phyloP scores from a whole-genome alignment of 2,888 invertebrate genomes.

The Caenorhabditis sp. region DNA sequence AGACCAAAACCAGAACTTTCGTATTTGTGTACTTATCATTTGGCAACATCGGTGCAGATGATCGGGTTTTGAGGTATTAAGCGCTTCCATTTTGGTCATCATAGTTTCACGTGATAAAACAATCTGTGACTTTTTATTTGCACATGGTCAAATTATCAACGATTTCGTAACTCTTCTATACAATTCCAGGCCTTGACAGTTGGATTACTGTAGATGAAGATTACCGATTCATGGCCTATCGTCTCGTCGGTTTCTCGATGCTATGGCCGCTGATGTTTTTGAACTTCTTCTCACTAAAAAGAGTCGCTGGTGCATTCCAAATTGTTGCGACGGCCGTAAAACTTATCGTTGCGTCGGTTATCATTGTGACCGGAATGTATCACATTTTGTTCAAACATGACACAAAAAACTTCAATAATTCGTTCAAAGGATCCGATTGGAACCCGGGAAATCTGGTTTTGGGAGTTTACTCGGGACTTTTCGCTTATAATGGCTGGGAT shows the following conservation, averaged over 20 bases:
- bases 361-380: slow-evolving; percentile 77
- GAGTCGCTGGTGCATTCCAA: slow-evolving; percentile 77
- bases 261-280: slow-evolving; percentile 67
- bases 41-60: no score
- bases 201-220: slow-evolving; percentile 53
- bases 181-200: slow-evolving; percentile 53
- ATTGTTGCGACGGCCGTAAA: slow-evolving; percentile 76
- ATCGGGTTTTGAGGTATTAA: no score
- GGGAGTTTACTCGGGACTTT: slow-evolving; percentile 73
- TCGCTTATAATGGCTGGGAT: slow-evolving; percentile 82
- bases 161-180: no score
- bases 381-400: slow-evolving; percentile 75
- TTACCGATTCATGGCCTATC: slow-evolving; percentile 46
- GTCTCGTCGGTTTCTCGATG: slow-evolving; percentile 67
- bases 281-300: slow-evolving; percentile 72
- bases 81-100: no score
- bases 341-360: slow-evolving; percentile 73
- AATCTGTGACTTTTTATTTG: background rate
- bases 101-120: background rate
- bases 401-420: slow-evolving; percentile 67
- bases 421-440: slow-evolving; percentile 70
- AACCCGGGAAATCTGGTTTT: slow-evolving; percentile 76
- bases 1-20: no score
- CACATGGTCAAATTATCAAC: background rate
- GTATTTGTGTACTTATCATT: no score